Conservation (phyloP, 2,888 invertebrate species). For the Rhogogaster chlorosoma region DNA sequence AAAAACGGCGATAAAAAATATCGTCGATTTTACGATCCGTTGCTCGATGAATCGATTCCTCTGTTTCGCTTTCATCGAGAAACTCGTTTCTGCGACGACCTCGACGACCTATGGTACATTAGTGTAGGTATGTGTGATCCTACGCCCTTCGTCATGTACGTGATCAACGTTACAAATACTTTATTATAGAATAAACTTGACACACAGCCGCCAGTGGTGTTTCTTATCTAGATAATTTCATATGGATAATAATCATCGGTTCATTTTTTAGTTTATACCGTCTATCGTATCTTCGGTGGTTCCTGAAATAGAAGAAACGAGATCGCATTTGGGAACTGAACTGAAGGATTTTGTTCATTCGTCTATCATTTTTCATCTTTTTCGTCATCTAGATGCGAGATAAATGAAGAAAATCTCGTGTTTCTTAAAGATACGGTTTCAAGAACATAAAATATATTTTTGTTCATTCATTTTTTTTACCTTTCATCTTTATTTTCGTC, state of each 20-base stretch:
- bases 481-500: no score
- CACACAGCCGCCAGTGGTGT: neutral
- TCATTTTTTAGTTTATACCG: neutral
- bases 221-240: neutral
- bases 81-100: constrained; percentile 43
- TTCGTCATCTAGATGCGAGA: no score
- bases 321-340: no score
- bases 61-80: constrained; percentile 47
- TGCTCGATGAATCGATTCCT: constrained; percentile 34
- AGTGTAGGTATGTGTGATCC: neutral
- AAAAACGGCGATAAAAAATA: neutral
- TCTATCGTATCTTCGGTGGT: neutral
- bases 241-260: neutral
- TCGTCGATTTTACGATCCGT: neutral
- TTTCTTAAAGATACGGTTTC: no score
- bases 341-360: no score
- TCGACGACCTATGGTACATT: constrained; percentile 21
- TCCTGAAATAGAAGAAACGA: no score
- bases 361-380: no score
- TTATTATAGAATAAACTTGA: neutral
- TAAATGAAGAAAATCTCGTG: no score
- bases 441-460: no score
- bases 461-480: no score
- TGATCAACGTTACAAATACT: neutral
- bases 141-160: neutral